phyloP scores from a whole-genome alignment of 2,888 invertebrate genomes.

The Conistra vaccinii region DNA sequence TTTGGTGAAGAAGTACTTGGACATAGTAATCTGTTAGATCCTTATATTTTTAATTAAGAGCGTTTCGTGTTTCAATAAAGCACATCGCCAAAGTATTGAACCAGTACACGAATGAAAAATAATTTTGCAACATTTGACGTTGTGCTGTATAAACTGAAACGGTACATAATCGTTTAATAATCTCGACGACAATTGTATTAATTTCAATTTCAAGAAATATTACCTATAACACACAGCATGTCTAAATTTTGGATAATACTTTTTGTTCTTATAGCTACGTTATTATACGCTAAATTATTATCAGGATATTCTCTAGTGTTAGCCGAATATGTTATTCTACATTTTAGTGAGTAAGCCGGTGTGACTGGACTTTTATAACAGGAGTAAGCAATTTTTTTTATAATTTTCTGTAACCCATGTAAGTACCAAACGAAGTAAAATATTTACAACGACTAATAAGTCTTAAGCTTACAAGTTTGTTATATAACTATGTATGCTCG shows the following conservation, averaged over 20 bases:
- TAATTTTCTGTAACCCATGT: constrained; percentile 74
- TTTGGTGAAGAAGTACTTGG: constrained; percentile 69
- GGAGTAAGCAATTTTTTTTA: constrained; percentile 76
- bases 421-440: constrained; percentile 77
- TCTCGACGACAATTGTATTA: constrained; percentile 78
- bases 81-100: constrained; percentile 73
- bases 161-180: constrained; percentile 69
- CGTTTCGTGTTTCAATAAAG: constrained; percentile 64
- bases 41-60: constrained; percentile 55
- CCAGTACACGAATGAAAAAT: constrained; percentile 68
- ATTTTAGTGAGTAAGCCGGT: constrained; percentile 81
- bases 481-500: constrained; percentile 75
- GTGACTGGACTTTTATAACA: constrained; percentile 74
- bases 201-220: constrained; percentile 82
- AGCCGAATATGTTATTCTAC: constrained; percentile 82
- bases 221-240: constrained; percentile 86
- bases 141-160: constrained; percentile 71
- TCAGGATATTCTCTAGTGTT: constrained; percentile 85
- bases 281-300: constrained; percentile 88
- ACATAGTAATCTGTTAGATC: constrained; percentile 69
- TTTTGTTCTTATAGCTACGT: constrained; percentile 86
- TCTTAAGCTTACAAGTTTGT: constrained; percentile 83
- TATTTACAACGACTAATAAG: constrained; percentile 85
- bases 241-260: constrained; percentile 90
- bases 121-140: constrained; percentile 70